Percentiles rank a stretch among this genome's conserved stretches.
Evolutionary conservation across 2,888 invertebrate genomes (phyloP).

Genomic region (Branchinecta sandiegonensis): DNA sequence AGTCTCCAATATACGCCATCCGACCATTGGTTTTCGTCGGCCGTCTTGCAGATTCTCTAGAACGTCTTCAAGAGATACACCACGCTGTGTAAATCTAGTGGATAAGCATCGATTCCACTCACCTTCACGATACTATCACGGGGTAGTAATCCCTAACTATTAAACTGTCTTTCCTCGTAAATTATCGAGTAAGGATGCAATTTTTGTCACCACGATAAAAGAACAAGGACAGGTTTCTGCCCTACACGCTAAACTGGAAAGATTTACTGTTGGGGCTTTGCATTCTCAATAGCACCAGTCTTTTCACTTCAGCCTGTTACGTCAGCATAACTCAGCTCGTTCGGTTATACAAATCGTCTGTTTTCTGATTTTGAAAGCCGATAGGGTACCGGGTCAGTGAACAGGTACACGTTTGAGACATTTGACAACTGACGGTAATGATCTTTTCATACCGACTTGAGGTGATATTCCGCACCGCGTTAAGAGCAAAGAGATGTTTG

Average conservation of each 20-base stretch:
- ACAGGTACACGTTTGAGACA: conserved; percentile 10
- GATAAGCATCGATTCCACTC: too few relatives aligned
- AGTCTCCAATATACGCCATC: too few relatives aligned
- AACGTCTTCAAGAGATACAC: too few relatives aligned
- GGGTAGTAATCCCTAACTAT: too few relatives aligned
- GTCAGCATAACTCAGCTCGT: conserved; percentile 10
- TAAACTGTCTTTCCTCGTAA: background rate
- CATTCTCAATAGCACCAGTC: conserved; percentile 3
- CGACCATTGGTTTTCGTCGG: too few relatives aligned
- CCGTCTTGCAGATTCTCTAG: too few relatives aligned
- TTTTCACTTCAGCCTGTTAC: conserved; percentile 10
- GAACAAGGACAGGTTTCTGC: conserved; percentile 13
- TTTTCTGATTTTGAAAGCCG: conserved; percentile 8
- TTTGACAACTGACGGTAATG: background rate
- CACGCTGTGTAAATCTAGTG: too few relatives aligned
- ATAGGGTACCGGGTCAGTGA: conserved; percentile 4
- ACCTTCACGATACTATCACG: too few relatives aligned
- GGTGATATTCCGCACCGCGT: too few relatives aligned
- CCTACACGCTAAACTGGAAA: conserved; percentile 7
- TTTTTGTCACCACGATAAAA: conserved; percentile 14
- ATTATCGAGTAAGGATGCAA: conserved; percentile 15
- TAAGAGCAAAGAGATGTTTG: too few relatives aligned
- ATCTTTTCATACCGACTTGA: too few relatives aligned
- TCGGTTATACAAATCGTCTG: conserved; percentile 14
- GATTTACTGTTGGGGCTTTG: conserved; percentile 7